Evolutionary conservation across 2,888 invertebrate species (phyloP), one percentile per base, ranked within the genome.

Genomic region (Clivina fossor): DNA sequence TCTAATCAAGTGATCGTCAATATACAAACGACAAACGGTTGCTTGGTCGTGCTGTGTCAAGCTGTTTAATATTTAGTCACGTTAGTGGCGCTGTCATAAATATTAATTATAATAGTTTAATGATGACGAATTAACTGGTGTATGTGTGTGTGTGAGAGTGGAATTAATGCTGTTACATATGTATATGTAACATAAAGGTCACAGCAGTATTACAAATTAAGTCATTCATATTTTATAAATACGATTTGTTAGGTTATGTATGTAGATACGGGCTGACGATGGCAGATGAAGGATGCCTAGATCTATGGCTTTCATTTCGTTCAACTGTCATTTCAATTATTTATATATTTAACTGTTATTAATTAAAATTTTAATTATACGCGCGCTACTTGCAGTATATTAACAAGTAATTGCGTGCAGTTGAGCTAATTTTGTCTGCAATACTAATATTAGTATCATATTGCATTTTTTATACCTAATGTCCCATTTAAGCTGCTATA

Each of bases 101-200:
- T 53, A 53, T 44, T 53, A 53, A 53, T 53, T 53, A 53, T 53
- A 53, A 53, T 55, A 55, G 47, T 55, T 55, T 38, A 55, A 55
- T 47, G 55, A 32, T 55, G 55, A 55, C 47, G 55, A 55, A 55
- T 55, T 55, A 55, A 55, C 40, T 46, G 40, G 47, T 55, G 47
- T 37, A n/a, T n/a, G n/a, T n/a, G n/a, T n/a, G n/a, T n/a, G n/a
- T n/a, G n/a, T n/a, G n/a, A n/a, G 16, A 40, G 46, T 26, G 30
- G 44, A 54, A 54, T 54, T 44, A 54, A 54, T 46, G 46, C 28
- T 20, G 51, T 51, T 51, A 32, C 3, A 37, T 43, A 32, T 37
- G 37, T 40, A 13, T 40, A 11, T 41, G 43, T 26, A 43, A 26
- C 44, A 44, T 11, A 40, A 55, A 47, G 55, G 55, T 53, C 53